phyloP scores from a whole-genome alignment of 2,797 vertebrate species.

The Novumbra hubbsi region DNA sequence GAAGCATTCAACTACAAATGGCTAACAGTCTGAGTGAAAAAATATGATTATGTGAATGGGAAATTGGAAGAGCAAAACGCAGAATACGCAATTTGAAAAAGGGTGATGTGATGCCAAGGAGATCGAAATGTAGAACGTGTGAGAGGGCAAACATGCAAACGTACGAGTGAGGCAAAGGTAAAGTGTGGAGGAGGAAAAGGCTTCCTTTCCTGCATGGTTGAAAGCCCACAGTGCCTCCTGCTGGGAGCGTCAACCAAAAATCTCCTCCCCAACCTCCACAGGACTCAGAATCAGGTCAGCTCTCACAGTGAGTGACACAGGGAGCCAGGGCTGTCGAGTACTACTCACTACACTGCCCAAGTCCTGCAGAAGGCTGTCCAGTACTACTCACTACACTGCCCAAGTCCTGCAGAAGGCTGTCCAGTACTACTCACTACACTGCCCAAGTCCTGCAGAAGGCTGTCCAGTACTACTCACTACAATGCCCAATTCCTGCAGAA shows the following conservation, averaged over 20 bases:
- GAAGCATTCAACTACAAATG: background rate
- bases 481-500: too few species aligned
- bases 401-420: background rate
- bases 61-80: background rate
- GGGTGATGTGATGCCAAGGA: background rate
- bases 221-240: constrained; percentile 66
- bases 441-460: background rate
- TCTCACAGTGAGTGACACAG: background rate
- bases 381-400: constrained; percentile 17
- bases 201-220: constrained; percentile 41
- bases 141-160: constrained; percentile 1
- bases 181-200: constrained; percentile 39
- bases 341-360: constrained; percentile 17
- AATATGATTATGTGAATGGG: background rate
- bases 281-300: constrained; percentile 3
- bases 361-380: background rate
- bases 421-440: constrained; percentile 18
- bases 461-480: constrained; percentile 19
- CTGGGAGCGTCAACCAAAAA: constrained; percentile 65
- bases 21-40: background rate
- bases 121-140: constrained; percentile 3
- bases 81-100: background rate
- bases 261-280: constrained; percentile 31
- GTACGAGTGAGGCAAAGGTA: constrained; percentile 35
- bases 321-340: background rate